These are phyloP conservation scores for Lasioglossum figueresi DNA, from an alignment of 2,888 invertebrate species.

Conservation along the genomic window DNA sequence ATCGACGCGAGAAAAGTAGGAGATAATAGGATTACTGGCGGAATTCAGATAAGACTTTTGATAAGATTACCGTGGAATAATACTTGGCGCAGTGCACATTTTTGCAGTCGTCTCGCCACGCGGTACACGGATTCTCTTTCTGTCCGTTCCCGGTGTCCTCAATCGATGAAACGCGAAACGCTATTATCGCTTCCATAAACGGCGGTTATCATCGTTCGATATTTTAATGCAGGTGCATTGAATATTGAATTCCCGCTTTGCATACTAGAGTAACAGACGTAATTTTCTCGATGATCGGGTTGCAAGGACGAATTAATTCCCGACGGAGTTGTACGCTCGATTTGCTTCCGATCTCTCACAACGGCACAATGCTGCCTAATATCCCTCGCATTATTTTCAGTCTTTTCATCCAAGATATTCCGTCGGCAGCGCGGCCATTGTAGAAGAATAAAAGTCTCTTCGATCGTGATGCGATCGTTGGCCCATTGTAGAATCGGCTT, in stretches of 20 bases:
- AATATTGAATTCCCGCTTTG: slow-evolving; percentile 2
- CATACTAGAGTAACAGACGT: background rate
- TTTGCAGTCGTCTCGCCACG: background rate
- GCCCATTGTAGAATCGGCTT: slow-evolving; percentile 1
- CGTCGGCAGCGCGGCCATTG: background rate
- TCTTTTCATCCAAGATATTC: background rate
- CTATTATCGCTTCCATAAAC: background rate
- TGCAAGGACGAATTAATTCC: background rate
- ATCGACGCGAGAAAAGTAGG: slow-evolving; percentile 43
- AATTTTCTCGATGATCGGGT: background rate
- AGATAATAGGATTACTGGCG: slow-evolving; percentile 58
- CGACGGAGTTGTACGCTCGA: background rate
- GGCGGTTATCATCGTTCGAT: background rate
- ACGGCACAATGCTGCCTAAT: slow-evolving; percentile 11
- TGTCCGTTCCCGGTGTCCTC: background rate
- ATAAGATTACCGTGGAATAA: slow-evolving; percentile 60
- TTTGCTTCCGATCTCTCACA: slow-evolving; percentile 3
- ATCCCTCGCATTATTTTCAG: slow-evolving; percentile 8
- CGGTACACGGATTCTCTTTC: background rate
- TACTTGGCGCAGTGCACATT: slow-evolving; percentile 27
- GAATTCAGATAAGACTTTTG: slow-evolving; percentile 62
- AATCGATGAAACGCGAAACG: background rate
- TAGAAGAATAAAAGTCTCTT: slow-evolving; percentile 32
- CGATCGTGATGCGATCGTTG: slow-evolving; percentile 6
- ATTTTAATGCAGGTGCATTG: background rate